Evolutionary conservation across 2,797 vertebrate species (phyloP).

Genomic region (Amblyopsis hoosieri): DNA sequence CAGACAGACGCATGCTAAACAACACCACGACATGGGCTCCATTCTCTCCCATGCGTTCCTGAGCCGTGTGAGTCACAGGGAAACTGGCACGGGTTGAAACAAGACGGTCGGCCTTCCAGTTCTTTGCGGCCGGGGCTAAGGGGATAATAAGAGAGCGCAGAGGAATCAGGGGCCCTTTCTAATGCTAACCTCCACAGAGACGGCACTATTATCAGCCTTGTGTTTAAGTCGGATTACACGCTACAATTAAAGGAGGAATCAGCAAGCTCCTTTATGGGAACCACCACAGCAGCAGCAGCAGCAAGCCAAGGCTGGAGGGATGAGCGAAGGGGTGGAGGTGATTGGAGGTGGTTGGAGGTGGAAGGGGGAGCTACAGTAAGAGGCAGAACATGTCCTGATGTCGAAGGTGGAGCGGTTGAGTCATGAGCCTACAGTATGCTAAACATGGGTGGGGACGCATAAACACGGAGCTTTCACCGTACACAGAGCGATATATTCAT

Average conservation of each 20-base stretch:
- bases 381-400: conserved; percentile 37
- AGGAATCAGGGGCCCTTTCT: conserved; percentile 73
- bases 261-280: conserved; percentile 61
- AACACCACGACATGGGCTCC: conserved; percentile 67
- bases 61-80: conserved; percentile 72
- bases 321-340: conserved; percentile 2
- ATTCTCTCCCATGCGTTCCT: conserved; percentile 65
- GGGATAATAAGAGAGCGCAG: conserved; percentile 80
- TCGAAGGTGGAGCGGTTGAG: conserved; percentile 63
- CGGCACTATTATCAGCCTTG: conserved; percentile 78
- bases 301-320: conserved; percentile 27
- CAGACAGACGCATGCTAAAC: conserved; percentile 62
- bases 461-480: conserved; percentile 50
- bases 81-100: conserved; percentile 73
- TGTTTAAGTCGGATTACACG: conserved; percentile 78
- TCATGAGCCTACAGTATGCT: conserved; percentile 62
- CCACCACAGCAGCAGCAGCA: conserved; percentile 5
- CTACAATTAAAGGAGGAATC: conserved; percentile 73
- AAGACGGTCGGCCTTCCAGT: conserved; percentile 51
- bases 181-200: conserved; percentile 74
- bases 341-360: no score
- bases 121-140: conserved; percentile 71
- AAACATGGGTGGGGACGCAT: conserved; percentile 71
- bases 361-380: conserved; percentile 45
- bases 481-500: conserved; percentile 67